Percentiles rank a stretch among this genome's conserved stretches.
These are phyloP conservation scores for Acromyrmex charruanus DNA, from an alignment of 1,140 invertebrate species.

Conservation along the genomic window DNA sequence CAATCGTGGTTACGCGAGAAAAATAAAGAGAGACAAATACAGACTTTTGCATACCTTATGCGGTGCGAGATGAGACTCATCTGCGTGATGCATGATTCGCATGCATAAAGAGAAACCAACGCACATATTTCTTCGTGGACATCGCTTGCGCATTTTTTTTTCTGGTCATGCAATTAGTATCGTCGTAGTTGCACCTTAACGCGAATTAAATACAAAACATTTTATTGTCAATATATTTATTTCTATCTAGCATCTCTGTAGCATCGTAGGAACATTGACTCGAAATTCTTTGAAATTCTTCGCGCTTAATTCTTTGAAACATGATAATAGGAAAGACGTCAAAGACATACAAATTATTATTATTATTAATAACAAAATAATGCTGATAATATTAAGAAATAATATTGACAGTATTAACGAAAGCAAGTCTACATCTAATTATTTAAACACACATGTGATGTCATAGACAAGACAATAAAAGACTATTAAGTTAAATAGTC, in stretches of 20 bases:
- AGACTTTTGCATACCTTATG: not conserved
- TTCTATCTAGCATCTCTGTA: not conserved
- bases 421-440: not conserved
- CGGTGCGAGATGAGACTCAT: not conserved
- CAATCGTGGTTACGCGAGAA: not conserved
- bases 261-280: not conserved
- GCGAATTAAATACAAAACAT: slow-evolving; percentile 1
- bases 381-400: not conserved
- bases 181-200: not conserved
- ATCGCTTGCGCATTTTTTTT: slow-evolving; percentile 62
- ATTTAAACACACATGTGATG: slow-evolving; percentile 27
- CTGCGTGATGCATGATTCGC: slow-evolving; percentile 54
- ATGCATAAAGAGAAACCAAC: slow-evolving; percentile 28
- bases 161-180: slow-evolving; percentile 12
- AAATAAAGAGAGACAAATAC: not conserved
- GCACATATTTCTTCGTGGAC: slow-evolving; percentile 50
- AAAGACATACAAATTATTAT: not conserved
- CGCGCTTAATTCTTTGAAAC: not conserved
- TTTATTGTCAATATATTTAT: not conserved
- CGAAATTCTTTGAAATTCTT: not conserved
- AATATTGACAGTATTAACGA: not conserved
- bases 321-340: not conserved
- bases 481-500: not conserved
- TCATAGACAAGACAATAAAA: not conserved
- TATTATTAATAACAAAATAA: not conserved